phyloP scores from a whole-genome alignment of 1,140 invertebrate species.

The Apis florea region DNA sequence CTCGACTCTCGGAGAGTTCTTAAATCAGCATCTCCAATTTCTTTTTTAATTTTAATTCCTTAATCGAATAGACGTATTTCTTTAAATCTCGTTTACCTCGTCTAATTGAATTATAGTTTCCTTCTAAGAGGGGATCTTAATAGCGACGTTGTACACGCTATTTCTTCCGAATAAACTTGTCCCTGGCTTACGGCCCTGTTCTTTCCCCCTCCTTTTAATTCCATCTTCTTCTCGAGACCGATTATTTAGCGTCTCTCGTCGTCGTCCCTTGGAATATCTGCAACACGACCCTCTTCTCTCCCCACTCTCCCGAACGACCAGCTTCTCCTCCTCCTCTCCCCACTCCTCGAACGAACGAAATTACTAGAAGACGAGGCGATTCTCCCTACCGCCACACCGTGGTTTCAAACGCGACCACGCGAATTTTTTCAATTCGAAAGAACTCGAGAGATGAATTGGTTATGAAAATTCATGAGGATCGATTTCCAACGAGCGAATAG shows the following conservation, averaged over 20 bases:
- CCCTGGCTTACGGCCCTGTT: not conserved
- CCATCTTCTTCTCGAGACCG: not conserved
- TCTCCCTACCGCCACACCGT: too few species aligned
- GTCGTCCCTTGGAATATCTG: not conserved
- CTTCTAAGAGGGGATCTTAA: conserved; percentile 53
- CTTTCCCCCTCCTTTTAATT: not conserved
- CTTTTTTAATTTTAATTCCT: conserved; percentile 29
- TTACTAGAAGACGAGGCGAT: not conserved
- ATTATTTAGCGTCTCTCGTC: not conserved
- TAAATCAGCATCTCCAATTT: too few species aligned
- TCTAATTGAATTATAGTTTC: conserved; percentile 61
- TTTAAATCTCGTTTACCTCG: conserved; percentile 28
- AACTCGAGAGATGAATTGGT: not conserved
- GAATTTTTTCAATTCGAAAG: not conserved
- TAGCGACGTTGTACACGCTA: conserved; percentile 34
- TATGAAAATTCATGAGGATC: conserved; percentile 5
- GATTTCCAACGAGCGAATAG: not conserved
- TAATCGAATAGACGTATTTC: conserved; percentile 2
- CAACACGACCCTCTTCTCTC: too few species aligned
- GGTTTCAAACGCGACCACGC: not conserved
- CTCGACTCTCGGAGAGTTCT: too few species aligned
- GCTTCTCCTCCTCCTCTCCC: too few species aligned
- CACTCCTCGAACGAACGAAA: not conserved
- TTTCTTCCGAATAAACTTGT: conserved; percentile 39
- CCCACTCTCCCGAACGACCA: too few species aligned